Evolutionary conservation across 2,797 vertebrate genomes (phyloP).

Genomic region (Galago senegalensis): DNA sequence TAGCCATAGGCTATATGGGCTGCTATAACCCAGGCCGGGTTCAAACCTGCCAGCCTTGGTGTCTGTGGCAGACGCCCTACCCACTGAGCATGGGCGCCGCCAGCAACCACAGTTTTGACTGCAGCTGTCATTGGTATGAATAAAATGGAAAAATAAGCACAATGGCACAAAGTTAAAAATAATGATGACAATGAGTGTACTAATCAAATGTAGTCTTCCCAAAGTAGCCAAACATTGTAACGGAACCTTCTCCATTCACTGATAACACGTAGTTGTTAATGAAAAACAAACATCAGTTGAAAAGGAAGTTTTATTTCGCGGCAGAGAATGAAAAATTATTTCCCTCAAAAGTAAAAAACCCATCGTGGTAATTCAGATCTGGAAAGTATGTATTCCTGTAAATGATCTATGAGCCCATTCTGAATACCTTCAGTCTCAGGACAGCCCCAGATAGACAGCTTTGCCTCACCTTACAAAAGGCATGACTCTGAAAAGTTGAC

Average conservation of each 20-base stretch:
- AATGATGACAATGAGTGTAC: not conserved
- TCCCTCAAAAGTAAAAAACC: not conserved
- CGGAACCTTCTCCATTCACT: not conserved
- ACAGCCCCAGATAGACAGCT: not conserved
- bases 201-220: not conserved
- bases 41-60: too few relatives aligned
- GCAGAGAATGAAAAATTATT: conserved; percentile 23
- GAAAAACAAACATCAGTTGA: not conserved
- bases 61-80: too few relatives aligned
- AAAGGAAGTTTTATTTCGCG: not conserved
- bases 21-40: too few relatives aligned
- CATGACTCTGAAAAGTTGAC: not conserved
- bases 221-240: not conserved
- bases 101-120: not conserved
- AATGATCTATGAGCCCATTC: not conserved
- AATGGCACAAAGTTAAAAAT: not conserved
- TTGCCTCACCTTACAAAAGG: not conserved
- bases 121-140: not conserved
- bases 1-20: too few relatives aligned
- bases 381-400: not conserved
- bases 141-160: conserved; percentile 1
- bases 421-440: not conserved
- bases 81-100: too few relatives aligned
- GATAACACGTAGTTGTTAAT: not conserved
- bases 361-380: not conserved